Evolutionary conservation across 2,888 invertebrate species (phyloP).

Genomic region (Polietes domitor): DNA sequence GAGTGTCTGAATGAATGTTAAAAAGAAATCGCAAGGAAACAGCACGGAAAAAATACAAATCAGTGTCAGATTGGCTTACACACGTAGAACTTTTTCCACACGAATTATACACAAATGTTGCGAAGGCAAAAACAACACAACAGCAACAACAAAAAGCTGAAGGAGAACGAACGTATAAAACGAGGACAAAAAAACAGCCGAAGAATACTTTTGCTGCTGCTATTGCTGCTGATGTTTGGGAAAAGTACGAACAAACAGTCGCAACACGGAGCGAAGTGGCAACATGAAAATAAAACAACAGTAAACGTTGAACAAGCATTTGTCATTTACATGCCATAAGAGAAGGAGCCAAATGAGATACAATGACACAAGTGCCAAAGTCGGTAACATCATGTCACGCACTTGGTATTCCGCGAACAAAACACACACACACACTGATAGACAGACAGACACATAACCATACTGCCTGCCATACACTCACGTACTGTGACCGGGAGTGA

Average conservation of each 20-base stretch:
- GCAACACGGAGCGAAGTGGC: conserved; percentile 52
- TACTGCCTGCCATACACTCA: not conserved
- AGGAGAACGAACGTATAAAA: conserved; percentile 26
- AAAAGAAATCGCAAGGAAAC: conserved; percentile 13
- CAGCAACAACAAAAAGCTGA: conserved; percentile 53
- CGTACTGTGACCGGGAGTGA: not conserved
- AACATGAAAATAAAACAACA: conserved; percentile 55
- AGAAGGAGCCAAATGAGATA: conserved; percentile 48
- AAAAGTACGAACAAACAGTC: conserved; percentile 17
- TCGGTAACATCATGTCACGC: conserved; percentile 60
- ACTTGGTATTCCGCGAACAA: conserved; percentile 34
- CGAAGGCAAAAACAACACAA: conserved; percentile 1
- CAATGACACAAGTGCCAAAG: conserved; percentile 48
- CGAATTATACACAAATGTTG: conserved; percentile 45
- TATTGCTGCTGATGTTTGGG: not conserved
- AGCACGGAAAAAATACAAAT: conserved; percentile 33
- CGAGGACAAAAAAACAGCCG: not conserved
- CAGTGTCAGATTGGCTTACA: conserved; percentile 47
- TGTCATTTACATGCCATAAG: conserved; percentile 64
- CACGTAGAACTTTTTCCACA: conserved; percentile 51
- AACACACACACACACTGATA: not conserved
- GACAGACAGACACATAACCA: not conserved
- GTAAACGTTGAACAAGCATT: conserved; percentile 61
- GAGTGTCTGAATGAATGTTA: not conserved
- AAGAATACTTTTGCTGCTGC: not conserved